A percentile compares a stretch with the other conserved stretches of the same genome.
These are phyloP conservation scores for Gadopsis marmoratus DNA, from an alignment of 2,797 vertebrate species.

Conservation along the genomic window DNA sequence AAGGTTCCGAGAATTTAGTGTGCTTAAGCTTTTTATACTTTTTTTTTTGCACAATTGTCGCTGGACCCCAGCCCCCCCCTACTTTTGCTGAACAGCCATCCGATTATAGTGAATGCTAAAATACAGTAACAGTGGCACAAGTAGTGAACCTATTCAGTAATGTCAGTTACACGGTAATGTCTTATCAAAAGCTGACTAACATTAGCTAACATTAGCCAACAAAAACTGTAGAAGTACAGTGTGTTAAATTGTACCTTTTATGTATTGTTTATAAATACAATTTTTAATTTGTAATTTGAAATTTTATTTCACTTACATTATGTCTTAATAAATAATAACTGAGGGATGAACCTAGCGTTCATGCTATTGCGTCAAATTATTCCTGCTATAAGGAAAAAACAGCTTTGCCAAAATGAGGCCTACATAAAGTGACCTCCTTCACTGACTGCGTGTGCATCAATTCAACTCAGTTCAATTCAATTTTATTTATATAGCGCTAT, in stretches of 20 bases:
- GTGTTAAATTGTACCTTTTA: background rate
- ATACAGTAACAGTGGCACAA: background rate
- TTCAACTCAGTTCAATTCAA: no score
- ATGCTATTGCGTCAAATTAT: background rate
- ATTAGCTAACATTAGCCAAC: background rate
- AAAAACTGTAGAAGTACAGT: background rate
- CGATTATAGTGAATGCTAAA: background rate
- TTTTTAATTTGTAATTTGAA: background rate
- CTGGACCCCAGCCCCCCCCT: no score
- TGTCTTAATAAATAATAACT: background rate
- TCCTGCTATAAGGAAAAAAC: background rate
- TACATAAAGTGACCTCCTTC: background rate
- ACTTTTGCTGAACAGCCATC: background rate
- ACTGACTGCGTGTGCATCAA: background rate
- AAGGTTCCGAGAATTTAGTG: background rate
- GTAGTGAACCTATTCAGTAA: background rate
- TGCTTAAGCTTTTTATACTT: background rate
- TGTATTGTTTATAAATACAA: background rate
- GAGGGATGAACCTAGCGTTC: background rate
- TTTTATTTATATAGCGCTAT: no score
- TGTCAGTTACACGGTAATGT: background rate
- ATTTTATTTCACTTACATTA: background rate
- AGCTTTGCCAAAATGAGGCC: background rate
- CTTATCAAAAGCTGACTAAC: no score
- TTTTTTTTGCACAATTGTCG: background rate